These are phyloP conservation scores for Cercopithecus neglectus DNA, from an alignment of 2,797 vertebrate species.

Conservation along the genomic window DNA sequence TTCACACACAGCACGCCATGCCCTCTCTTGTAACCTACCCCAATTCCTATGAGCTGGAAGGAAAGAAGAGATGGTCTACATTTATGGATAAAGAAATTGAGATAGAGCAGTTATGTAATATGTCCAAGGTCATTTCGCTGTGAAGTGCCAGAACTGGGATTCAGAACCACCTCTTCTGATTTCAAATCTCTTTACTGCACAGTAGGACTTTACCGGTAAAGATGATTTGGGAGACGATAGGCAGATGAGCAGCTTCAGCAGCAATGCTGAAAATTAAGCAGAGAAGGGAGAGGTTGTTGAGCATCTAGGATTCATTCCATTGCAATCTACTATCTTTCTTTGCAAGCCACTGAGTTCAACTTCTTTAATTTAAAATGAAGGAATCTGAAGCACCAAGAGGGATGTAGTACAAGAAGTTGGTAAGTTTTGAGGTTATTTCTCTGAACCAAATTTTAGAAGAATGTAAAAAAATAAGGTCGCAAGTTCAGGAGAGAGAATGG, in stretches of 20 bases:
- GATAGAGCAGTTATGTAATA: background rate
- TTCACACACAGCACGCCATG: background rate
- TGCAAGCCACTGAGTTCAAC: background rate
- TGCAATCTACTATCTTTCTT: background rate
- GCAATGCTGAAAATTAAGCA: background rate
- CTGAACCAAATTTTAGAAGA: background rate
- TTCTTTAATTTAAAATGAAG: conserved; percentile 32
- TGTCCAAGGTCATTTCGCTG: background rate
- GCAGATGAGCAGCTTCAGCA: background rate
- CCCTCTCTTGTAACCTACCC: background rate
- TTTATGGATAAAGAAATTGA: background rate
- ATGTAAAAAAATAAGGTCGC: background rate
- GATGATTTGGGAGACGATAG: background rate
- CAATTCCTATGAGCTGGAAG: background rate
- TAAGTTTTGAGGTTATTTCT: background rate
- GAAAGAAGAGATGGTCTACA: background rate
- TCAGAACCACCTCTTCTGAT: background rate
- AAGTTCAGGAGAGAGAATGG: background rate
- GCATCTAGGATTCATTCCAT: background rate
- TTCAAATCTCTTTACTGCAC: background rate
- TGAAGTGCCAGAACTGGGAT: background rate
- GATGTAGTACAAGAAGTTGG: background rate
- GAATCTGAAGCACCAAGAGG: background rate
- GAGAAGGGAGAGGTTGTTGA: background rate
- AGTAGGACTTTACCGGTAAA: background rate